phyloP scores from a whole-genome alignment of 2,113 vertebrate species.

The Myotis yumanensis region DNA sequence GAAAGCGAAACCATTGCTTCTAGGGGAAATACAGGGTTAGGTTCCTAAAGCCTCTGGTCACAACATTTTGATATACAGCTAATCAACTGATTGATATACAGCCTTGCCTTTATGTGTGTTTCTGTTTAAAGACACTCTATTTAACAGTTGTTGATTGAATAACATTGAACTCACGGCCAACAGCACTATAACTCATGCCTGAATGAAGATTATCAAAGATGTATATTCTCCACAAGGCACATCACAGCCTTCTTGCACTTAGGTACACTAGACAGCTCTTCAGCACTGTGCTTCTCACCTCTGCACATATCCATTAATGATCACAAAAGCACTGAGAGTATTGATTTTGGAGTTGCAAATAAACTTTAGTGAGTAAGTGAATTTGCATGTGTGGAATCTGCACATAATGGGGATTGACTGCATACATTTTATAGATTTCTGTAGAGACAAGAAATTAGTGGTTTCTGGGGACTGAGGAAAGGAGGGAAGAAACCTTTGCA shows the following conservation, averaged over 20 bases:
- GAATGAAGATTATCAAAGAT: not conserved
- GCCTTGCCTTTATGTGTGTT: not conserved
- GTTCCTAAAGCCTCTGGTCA: not conserved
- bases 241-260: not conserved
- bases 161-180: not conserved
- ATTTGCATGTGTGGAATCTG: not conserved
- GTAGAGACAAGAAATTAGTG: not conserved
- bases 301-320: not conserved
- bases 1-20: not conserved
- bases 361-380: not conserved
- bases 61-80: not conserved
- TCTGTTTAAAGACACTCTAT: not conserved
- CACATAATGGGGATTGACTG: not conserved
- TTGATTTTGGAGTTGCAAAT: not conserved
- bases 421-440: not conserved
- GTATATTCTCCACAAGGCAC: not conserved
- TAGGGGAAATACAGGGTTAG: not conserved
- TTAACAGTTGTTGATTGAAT: not conserved
- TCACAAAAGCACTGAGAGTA: not conserved
- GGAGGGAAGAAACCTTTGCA: not conserved
- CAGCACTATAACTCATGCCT: not conserved
- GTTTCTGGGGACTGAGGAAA: not conserved
- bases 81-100: not conserved
- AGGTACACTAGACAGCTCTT: not conserved
- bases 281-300: not conserved